phyloP scores from a whole-genome alignment of 1,140 invertebrate genomes.

The Brachionus manjavacas region DNA sequence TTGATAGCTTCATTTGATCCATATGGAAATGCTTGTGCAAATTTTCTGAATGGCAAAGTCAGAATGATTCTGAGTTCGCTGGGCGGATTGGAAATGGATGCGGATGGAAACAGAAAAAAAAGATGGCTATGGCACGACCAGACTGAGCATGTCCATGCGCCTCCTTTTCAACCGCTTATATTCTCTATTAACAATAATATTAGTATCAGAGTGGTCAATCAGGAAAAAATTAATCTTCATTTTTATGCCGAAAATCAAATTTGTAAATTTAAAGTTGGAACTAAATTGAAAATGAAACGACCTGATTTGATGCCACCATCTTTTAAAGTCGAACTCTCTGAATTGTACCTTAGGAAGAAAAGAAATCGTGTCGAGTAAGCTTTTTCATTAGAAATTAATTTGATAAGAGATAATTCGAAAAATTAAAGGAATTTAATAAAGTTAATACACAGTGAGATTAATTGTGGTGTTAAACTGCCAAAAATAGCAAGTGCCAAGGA shows the following conservation, averaged over 20 bases:
- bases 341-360: constrained; percentile 11
- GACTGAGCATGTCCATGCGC: constrained; percentile 52
- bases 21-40: constrained; percentile 49
- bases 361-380: not conserved
- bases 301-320: not conserved
- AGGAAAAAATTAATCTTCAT: constrained; percentile 52
- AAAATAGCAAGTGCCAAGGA: not conserved
- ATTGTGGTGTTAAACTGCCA: constrained; percentile 7
- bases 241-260: constrained; percentile 49
- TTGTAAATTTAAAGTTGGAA: constrained; percentile 53
- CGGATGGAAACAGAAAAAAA: constrained; percentile 47
- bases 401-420: too few relatives aligned
- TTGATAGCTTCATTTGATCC: constrained; percentile 52
- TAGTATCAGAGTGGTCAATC: constrained; percentile 50
- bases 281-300: constrained; percentile 50
- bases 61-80: constrained; percentile 51
- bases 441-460: not conserved
- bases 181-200: constrained; percentile 50
- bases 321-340: not conserved
- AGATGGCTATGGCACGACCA: constrained; percentile 50
- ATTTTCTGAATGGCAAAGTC: constrained; percentile 50
- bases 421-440: not conserved
- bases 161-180: constrained; percentile 55
- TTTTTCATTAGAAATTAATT: not conserved
- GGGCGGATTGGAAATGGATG: constrained; percentile 51